phyloP scores from a whole-genome alignment of 2,888 invertebrate species.

The Caenorhabditis sinica region DNA sequence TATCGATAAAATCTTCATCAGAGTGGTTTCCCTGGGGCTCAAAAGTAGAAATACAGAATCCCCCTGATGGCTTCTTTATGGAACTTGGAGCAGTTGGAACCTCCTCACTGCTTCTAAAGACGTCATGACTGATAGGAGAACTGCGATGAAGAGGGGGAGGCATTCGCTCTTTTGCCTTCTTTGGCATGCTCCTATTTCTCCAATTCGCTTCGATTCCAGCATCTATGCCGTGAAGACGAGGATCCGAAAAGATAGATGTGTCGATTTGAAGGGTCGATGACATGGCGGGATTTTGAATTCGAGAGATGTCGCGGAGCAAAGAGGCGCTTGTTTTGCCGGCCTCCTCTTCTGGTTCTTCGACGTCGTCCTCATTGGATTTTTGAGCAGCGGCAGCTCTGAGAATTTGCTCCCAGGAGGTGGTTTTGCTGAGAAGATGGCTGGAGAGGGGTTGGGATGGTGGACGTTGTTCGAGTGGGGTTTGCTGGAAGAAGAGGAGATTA shows the following conservation, averaged over 20 bases:
- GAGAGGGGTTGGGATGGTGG: not conserved
- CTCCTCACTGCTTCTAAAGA: slow-evolving; percentile 10
- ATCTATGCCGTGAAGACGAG: not conserved
- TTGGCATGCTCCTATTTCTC: not conserved
- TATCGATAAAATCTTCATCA: slow-evolving; percentile 21
- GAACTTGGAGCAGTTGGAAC: slow-evolving; percentile 48
- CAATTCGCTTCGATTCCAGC: not conserved
- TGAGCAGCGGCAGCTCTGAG: not conserved
- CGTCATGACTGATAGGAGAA: slow-evolving; percentile 43
- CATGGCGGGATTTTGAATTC: slow-evolving; percentile 50
- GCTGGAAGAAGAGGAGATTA: not conserved
- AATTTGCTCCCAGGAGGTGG: not conserved
- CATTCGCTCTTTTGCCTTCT: slow-evolving; percentile 2
- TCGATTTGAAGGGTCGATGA: slow-evolving; percentile 21
- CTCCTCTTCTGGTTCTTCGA: not conserved
- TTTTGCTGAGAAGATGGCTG: not conserved
- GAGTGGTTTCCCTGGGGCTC: too few relatives aligned
- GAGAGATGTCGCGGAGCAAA: slow-evolving; percentile 41
- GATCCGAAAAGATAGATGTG: slow-evolving; percentile 16
- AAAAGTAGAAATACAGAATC: not conserved
- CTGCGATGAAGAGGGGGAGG: slow-evolving; percentile 30
- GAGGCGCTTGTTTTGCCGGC: not conserved
- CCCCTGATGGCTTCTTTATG: slow-evolving; percentile 21
- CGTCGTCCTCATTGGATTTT: not conserved
- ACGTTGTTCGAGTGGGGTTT: not conserved